Evolutionary conservation across 2,888 invertebrate species (phyloP).

Genomic region (Troides aeacus): DNA sequence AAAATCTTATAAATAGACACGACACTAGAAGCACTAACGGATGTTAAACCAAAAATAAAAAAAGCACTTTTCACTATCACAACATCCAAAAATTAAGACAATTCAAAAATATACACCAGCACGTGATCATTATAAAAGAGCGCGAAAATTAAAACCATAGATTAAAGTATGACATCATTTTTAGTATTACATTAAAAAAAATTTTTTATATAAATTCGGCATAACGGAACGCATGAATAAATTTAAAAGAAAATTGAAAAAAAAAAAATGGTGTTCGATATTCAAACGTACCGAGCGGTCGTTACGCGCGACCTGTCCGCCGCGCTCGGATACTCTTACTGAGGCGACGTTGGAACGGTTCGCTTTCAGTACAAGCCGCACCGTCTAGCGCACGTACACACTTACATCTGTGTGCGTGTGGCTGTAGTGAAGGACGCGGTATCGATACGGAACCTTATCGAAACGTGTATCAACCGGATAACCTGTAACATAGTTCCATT

Average conservation of each 20-base stretch:
- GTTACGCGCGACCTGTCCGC: slow-evolving; percentile 50
- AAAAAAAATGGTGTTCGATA: slow-evolving; percentile 30
- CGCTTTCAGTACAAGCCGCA: slow-evolving; percentile 49
- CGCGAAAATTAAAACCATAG: slow-evolving; percentile 11
- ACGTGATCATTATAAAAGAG: slow-evolving; percentile 21
- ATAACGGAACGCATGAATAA: slow-evolving; percentile 35
- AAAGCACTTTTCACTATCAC: slow-evolving; percentile 35
- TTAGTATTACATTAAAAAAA: slow-evolving; percentile 4
- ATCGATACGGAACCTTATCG: slow-evolving; percentile 31
- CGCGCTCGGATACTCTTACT: slow-evolving; percentile 57
- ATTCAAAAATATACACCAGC: slow-evolving; percentile 20
- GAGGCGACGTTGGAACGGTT: slow-evolving; percentile 54
- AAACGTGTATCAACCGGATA: slow-evolving; percentile 4
- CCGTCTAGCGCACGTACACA: slow-evolving; percentile 32
- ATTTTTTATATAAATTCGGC: background rate
- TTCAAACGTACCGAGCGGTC: slow-evolving; percentile 57
- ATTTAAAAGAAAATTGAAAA: slow-evolving; percentile 26
- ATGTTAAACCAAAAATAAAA: slow-evolving; percentile 4
- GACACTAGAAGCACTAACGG: slow-evolving; percentile 37
- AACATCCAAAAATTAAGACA: slow-evolving; percentile 20
- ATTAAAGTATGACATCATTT: background rate
- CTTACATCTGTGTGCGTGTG: slow-evolving; percentile 30
- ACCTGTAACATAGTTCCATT: slow-evolving; percentile 16
- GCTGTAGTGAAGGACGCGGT: slow-evolving; percentile 32
- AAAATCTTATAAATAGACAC: slow-evolving; percentile 28